A percentile compares a stretch with the other conserved stretches of the same genome.
Evolutionary conservation across 2,113 vertebrate species (phyloP).

Genomic region (Apodemus sylvaticus): DNA sequence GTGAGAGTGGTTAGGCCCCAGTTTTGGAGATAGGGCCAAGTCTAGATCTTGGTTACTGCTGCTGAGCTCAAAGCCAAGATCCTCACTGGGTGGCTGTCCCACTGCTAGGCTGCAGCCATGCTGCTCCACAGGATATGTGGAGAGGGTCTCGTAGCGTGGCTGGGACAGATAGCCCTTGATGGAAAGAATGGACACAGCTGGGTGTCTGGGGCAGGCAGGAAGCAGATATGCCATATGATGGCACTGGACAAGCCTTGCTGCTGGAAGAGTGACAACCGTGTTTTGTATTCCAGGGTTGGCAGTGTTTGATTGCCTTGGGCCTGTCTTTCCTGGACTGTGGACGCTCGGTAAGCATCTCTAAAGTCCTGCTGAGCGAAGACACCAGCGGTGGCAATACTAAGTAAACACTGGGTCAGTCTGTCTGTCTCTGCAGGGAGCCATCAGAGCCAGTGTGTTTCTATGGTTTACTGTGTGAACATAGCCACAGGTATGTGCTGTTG

Average conservation of each 20-base stretch:
- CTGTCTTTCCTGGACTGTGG: conserved; percentile 90
- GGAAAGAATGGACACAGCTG: neutral
- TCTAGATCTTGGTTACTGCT: neutral
- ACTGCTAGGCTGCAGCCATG: neutral
- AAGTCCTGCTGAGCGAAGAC: conserved; percentile 86
- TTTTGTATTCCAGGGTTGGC: conserved; percentile 89
- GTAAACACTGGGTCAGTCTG: conserved; percentile 72
- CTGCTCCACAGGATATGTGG: neutral
- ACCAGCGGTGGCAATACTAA: conserved; percentile 60
- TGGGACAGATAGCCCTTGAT: neutral
- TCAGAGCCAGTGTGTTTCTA: conserved; percentile 85
- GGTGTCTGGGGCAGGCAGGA: neutral
- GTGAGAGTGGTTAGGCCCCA: neutral
- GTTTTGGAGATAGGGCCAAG: neutral
- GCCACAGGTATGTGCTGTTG: conserved; percentile 80
- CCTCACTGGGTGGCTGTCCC: neutral
- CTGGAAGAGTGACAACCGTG: neutral
- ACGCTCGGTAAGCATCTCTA: conserved; percentile 91
- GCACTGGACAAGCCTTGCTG: neutral
- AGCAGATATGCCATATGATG: neutral
- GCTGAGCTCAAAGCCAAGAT: neutral
- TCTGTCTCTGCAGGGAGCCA: conserved; percentile 76
- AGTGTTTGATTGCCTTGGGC: conserved; percentile 93
- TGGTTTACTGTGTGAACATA: conserved; percentile 85
- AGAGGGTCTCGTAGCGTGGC: neutral